These are phyloP conservation scores for Neoscelio sp. DNA, from an alignment of 2,888 invertebrate species.

Conservation along the genomic window DNA sequence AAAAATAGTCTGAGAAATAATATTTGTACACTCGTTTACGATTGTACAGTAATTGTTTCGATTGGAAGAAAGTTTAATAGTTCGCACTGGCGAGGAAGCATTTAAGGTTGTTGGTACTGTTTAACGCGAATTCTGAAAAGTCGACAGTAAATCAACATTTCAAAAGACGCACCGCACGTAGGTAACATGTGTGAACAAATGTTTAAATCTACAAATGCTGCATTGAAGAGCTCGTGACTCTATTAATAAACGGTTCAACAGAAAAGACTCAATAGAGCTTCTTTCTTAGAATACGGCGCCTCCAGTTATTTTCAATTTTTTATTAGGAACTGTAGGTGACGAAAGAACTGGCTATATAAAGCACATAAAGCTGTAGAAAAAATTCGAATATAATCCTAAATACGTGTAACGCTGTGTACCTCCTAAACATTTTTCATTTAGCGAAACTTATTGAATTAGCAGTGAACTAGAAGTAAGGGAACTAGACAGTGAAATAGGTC, in stretches of 20 bases:
- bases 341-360: conserved; percentile 68
- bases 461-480: too few relatives aligned
- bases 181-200: conserved; percentile 76
- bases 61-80: conserved; percentile 43
- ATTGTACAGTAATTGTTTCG: conserved; percentile 58
- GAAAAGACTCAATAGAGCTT: conserved; percentile 71
- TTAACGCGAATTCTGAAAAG: conserved; percentile 73
- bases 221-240: conserved; percentile 70
- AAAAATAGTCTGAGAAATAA: conserved; percentile 19
- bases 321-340: conserved; percentile 64
- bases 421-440: too few relatives aligned
- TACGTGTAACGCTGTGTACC: too few relatives aligned
- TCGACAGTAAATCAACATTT: conserved; percentile 74
- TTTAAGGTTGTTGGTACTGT: conserved; percentile 52
- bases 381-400: neutral
- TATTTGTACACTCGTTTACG: conserved; percentile 45
- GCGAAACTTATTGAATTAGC: neutral
- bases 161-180: conserved; percentile 67
- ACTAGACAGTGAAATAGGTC: too few relatives aligned
- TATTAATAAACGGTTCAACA: conserved; percentile 73
- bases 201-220: conserved; percentile 69
- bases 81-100: conserved; percentile 41
- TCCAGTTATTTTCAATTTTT: conserved; percentile 58
- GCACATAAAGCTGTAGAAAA: conserved; percentile 11
- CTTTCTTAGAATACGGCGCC: conserved; percentile 71